Conservation (phyloP, 2,888 invertebrate genomes). For the Orchestes rusci region DNA sequence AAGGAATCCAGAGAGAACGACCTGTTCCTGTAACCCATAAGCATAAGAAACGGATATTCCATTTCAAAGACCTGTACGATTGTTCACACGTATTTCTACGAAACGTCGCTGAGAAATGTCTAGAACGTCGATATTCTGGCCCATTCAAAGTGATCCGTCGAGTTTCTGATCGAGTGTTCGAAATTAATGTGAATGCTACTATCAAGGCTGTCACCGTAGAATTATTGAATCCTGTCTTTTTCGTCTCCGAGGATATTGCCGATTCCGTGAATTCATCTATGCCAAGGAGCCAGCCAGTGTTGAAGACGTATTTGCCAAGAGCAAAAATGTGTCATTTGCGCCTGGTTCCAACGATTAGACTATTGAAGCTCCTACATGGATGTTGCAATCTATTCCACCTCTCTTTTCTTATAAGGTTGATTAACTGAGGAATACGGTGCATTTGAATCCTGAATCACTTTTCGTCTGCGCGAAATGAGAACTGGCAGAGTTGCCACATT, state of each 20-base stretch:
- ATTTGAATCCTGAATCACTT: no score
- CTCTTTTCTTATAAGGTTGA: no score
- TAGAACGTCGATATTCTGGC: conserved; percentile 5
- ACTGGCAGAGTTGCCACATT: no score
- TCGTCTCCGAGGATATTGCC: conserved; percentile 3
- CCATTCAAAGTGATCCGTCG: conserved; percentile 6
- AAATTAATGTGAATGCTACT: conserved; percentile 6
- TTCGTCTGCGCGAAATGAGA: neutral
- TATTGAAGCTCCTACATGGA: no score
- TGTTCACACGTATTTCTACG: no score
- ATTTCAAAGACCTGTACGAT: neutral
- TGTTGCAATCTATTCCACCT: no score
- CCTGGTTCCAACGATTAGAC: neutral
- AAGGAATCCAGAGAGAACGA: conserved; percentile 6
- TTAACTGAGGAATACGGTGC: neutral
- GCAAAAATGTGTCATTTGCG: neutral
- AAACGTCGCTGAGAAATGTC: no score
- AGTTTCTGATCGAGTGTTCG: conserved; percentile 9
- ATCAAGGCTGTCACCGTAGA: neutral
- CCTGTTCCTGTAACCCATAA: neutral
- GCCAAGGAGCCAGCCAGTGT: neutral
- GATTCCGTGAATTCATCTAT: neutral
- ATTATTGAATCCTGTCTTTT: conserved; percentile 7
- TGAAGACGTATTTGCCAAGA: conserved; percentile 3
- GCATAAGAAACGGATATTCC: neutral